A percentile compares a stretch with the other conserved stretches of the same genome.
Conservation (phyloP, 2,888 invertebrate species). For the Unio delphinus region DNA sequence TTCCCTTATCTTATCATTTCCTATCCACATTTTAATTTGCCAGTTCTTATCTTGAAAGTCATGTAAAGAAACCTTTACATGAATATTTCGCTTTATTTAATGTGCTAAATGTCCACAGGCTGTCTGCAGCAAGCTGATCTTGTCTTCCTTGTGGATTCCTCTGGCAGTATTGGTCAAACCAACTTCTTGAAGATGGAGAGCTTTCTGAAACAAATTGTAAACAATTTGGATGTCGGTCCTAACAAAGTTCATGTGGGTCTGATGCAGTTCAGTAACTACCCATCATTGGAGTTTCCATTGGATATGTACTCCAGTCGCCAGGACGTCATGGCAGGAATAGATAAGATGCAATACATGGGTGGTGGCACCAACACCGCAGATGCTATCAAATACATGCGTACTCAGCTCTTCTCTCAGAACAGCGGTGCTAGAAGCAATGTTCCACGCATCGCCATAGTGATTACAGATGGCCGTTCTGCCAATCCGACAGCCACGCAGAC, state of each 20-base stretch:
- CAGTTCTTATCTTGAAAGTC: too few relatives aligned
- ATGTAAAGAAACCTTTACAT: too few relatives aligned
- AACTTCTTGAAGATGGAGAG: conserved; percentile 53
- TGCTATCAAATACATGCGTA: conserved; percentile 49
- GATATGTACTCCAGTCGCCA: conserved; percentile 41
- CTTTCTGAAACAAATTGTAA: conserved; percentile 48
- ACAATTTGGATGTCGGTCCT: conserved; percentile 43
- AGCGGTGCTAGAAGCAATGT: conserved; percentile 50
- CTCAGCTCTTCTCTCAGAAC: conserved; percentile 35
- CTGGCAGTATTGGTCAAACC: conserved; percentile 48
- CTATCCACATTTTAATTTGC: too few relatives aligned
- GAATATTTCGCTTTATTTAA: neutral
- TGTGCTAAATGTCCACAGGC: conserved; percentile 15
- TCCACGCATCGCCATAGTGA: conserved; percentile 54
- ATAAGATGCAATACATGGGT: conserved; percentile 54
- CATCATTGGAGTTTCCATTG: conserved; percentile 51
- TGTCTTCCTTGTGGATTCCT: conserved; percentile 52
- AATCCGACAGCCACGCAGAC: conserved; percentile 36
- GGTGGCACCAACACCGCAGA: conserved; percentile 65
- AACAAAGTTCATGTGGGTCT: conserved; percentile 52
- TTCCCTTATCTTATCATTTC: too few relatives aligned
- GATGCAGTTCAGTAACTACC: conserved; percentile 54
- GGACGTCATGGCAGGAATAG: conserved; percentile 47
- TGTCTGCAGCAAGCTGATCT: conserved; percentile 53
- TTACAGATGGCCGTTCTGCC: conserved; percentile 51